Percentiles rank a stretch among this genome's conserved stretches.
Conservation (phyloP, 2,888 invertebrate species). For the Allophyes oxyacanthae region DNA sequence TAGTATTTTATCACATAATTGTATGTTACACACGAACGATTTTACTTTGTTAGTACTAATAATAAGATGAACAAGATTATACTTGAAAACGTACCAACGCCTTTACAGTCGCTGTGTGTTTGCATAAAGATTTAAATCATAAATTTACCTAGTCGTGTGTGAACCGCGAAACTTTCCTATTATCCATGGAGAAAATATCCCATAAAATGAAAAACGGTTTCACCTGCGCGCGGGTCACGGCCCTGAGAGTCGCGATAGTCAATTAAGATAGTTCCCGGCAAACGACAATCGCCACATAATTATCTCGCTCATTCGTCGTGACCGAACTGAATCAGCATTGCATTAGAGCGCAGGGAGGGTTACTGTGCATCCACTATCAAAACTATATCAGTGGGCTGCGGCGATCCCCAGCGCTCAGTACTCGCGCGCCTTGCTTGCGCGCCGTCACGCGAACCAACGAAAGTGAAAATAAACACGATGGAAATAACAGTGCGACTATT, state of each 20-base stretch:
- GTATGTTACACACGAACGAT: slow-evolving; percentile 13
- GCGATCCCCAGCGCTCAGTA: slow-evolving; percentile 80
- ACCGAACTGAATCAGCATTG: slow-evolving; percentile 84
- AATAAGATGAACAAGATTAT: slow-evolving; percentile 30
- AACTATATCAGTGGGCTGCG: slow-evolving; percentile 84
- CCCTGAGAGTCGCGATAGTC: slow-evolving; percentile 82
- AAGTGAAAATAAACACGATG: slow-evolving; percentile 81
- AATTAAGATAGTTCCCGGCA: slow-evolving; percentile 83
- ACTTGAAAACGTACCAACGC: slow-evolving; percentile 35
- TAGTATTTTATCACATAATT: slow-evolving; percentile 30
- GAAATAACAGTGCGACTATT: slow-evolving; percentile 83
- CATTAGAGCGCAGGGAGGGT: slow-evolving; percentile 86
- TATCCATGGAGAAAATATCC: slow-evolving; percentile 79
- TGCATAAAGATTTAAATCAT: slow-evolving; percentile 56
- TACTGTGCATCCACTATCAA: slow-evolving; percentile 84
- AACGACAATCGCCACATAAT: slow-evolving; percentile 85
- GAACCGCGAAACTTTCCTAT: slow-evolving; percentile 72
- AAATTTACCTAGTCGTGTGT: slow-evolving; percentile 59
- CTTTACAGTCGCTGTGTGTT: slow-evolving; percentile 45
- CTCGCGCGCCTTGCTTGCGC: slow-evolving; percentile 76
- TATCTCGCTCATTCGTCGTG: slow-evolving; percentile 87
- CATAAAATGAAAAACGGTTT: slow-evolving; percentile 85
- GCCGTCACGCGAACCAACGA: slow-evolving; percentile 77
- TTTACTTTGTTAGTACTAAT: slow-evolving; percentile 20
- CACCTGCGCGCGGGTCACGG: slow-evolving; percentile 84